These are phyloP conservation scores for Troides helena DNA, from an alignment of 2,888 invertebrate genomes.

Conservation along the genomic window DNA sequence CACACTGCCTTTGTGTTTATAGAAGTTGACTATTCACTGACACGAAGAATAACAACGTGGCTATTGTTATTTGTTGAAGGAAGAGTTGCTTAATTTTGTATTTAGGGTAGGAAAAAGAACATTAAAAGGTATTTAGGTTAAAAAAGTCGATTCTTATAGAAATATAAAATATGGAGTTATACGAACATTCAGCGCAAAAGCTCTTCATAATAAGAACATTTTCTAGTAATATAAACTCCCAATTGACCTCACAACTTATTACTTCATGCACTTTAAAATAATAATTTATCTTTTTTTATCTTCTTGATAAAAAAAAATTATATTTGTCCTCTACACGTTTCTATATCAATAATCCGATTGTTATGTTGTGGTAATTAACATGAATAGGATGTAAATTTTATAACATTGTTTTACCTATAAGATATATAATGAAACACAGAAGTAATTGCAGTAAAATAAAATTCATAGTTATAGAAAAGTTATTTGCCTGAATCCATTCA, in stretches of 20 bases:
- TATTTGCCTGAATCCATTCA: too few relatives aligned
- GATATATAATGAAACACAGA: too few relatives aligned
- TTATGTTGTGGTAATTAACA: not conserved
- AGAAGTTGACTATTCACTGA: slow-evolving; percentile 10
- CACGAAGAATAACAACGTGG: not conserved
- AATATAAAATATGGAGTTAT: not conserved
- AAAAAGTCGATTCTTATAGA: not conserved
- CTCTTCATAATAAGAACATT: not conserved
- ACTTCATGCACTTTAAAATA: too few relatives aligned
- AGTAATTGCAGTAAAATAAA: too few relatives aligned
- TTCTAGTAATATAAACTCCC: too few relatives aligned
- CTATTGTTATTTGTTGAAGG: slow-evolving; percentile 2
- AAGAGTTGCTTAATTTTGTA: not conserved
- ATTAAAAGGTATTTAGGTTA: too few relatives aligned
- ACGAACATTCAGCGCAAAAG: not conserved
- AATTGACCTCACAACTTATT: too few relatives aligned
- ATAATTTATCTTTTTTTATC: not conserved
- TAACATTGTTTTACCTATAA: too few relatives aligned
- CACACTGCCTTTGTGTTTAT: slow-evolving; percentile 18
- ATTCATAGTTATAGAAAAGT: too few relatives aligned
- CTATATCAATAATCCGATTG: not conserved
- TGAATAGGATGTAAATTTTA: too few relatives aligned
- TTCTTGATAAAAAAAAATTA: too few relatives aligned
- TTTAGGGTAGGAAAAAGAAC: not conserved
- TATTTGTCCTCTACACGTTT: not conserved